Base-by-base conservation (phyloP, 1,140 invertebrate species). In the Mesaphorura yosii region DNA sequence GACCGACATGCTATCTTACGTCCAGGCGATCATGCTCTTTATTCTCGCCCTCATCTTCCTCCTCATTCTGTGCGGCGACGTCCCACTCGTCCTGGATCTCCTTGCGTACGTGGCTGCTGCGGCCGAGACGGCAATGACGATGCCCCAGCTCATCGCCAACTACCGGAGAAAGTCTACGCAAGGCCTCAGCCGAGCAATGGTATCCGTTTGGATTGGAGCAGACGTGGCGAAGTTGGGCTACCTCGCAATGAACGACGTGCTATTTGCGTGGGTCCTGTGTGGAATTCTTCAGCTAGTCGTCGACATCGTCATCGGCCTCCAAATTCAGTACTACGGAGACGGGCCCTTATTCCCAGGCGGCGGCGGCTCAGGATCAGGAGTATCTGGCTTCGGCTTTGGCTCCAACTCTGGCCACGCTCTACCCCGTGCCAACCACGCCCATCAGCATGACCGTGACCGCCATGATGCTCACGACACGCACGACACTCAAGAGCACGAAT, bases 221-320 rank as follows among this genome's bases (percentile, higher is more conserved):
- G 95, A 99, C 75, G 72, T 93, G 38, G 98, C 95, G 69, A 99
- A 99, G 74, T 98, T 94, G 56, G 77, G 81, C 47, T 98, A 98
- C 69, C 98, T 98, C 72, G 76, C 97, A 53, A 67, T 90, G 48
- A 77, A 88, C 61, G 76, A 84, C 58, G 86, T 90, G 12, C 94
- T 94, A 1, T 72, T 85, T 27, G 95, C 98, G 69, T 99, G 98
- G 73, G 87, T 83, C 79, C 75, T 98, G 34, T 98, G 95, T 73
- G 93, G 92, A 52, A 76, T 79, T 59, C 75, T 98, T 49, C 95
- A 99, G 77, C 85, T 94, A 26, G 71, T 76, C 10, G 80, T 93
- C 65, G 88, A 93, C 67, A 68, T 88, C 39, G 76, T 83, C 45
- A 90, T 94, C 66, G 74, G 92, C 34, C 63, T 76, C 23, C 89